Evolutionary conservation across 2,797 vertebrate genomes (phyloP), one percentile per base, ranked within the genome.

Genomic region (Gobio occitaniae): DNA sequence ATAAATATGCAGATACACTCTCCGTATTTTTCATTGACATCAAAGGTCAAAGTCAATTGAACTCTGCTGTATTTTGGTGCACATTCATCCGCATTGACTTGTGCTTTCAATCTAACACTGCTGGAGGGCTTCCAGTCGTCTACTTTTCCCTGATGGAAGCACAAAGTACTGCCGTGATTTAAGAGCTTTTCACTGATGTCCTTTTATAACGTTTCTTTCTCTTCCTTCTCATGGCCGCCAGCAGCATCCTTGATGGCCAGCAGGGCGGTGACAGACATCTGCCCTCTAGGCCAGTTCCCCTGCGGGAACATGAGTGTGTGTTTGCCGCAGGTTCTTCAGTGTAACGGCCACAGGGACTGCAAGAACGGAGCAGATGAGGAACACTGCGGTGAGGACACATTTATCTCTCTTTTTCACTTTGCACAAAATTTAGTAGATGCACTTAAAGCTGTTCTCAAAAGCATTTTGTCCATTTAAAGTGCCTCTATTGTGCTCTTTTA

Each of bases 231-330:
- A 59, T 36, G 25, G 36, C 66, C 63, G 54, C 63, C 48, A 79
- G 83, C 54, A 92, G 91, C 89, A 89, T 88, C 66, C 0, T 80
- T 93, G 84, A 86, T 87, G 56, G 79, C 91, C 87, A 90, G 87
- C 84, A 85, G 81, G 80, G 87, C n/a, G 16, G 72, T 85, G 50
- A 48, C 11, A 61, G 86, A 86, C 54, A 48, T 71, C 6, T 97
- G 95, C 84, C 94, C 92, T 3, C 94, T 96, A 0, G 94, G 94
- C 16, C 95, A 95, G 83, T 97, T 97, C 72, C 96, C 96, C n/a
- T 96, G 95, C 83, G 95, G 95, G 61, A 97, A 97, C 88, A 90
- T 94, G 65, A 95, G 80, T 0, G 91, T 90, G 2, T 96, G 96
- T 69, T 90, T 97, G 75, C 96, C 91, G 0, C 90, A 93, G 78